Conservation (phyloP, 2,113 vertebrate genomes). For the Bufo bufo region DNA sequence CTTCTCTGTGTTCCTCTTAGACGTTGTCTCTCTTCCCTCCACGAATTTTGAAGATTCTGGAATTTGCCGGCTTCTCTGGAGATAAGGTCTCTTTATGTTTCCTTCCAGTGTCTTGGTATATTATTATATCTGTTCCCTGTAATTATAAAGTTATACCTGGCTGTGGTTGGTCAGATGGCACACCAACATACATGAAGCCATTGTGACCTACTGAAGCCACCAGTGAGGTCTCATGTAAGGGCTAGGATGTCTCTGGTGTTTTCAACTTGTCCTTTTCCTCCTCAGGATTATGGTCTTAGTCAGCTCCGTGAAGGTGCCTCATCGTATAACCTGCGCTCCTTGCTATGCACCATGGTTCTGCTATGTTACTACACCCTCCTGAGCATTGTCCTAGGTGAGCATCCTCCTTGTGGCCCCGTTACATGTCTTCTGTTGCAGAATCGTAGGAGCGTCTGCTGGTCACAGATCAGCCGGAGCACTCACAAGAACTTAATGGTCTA, state of each 20-base stretch:
- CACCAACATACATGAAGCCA: neutral
- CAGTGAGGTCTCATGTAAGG: neutral
- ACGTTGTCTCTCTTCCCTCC: conserved; percentile 80
- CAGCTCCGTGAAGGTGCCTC: conserved; percentile 72
- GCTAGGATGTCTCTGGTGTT: neutral
- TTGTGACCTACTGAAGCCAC: neutral
- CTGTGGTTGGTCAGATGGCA: neutral
- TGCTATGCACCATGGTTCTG: conserved; percentile 78
- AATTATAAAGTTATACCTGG: neutral
- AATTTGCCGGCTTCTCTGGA: conserved; percentile 83
- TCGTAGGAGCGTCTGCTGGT: neutral
- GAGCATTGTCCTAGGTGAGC: conserved; percentile 78
- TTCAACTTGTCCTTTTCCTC: conserved; percentile 7
- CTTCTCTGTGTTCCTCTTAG: conserved; percentile 64
- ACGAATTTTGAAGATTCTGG: conserved; percentile 77
- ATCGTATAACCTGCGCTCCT: conserved; percentile 76
- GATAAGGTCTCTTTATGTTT: conserved; percentile 72
- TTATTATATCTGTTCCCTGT: neutral
- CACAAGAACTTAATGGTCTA: neutral
- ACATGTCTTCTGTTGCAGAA: neutral
- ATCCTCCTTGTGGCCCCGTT: neutral
- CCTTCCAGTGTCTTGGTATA: neutral
- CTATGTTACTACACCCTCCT: conserved; percentile 83
- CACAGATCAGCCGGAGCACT: neutral
- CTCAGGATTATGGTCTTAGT: conserved; percentile 78